phyloP scores from a whole-genome alignment of 2,888 invertebrate species.

The Parnassius apollo region DNA sequence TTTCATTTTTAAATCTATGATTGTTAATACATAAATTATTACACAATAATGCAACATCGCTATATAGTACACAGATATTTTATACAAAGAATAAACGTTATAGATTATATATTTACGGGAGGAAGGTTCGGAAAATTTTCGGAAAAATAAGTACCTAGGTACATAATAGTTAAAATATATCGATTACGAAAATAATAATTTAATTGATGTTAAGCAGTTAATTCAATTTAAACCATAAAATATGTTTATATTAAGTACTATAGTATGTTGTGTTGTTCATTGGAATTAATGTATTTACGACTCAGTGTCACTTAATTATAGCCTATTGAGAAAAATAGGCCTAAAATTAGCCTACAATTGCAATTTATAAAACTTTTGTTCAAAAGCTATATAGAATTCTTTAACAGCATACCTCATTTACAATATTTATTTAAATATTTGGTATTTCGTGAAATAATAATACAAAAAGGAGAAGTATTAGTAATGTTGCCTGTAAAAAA shows the following conservation, averaged over 20 bases:
- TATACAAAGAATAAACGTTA: constrained; percentile 13
- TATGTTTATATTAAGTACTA: background rate
- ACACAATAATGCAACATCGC: constrained; percentile 20
- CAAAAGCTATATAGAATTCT: too few species aligned
- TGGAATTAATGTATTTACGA: background rate
- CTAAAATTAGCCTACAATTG: too few species aligned
- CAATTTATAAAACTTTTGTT: too few species aligned
- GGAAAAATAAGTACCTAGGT: too few species aligned
- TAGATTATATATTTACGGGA: background rate
- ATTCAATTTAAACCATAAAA: too few species aligned
- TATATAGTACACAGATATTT: constrained; percentile 19
- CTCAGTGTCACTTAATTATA: background rate
- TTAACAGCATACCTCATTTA: too few species aligned
- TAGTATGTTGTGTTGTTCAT: background rate
- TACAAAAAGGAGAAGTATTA: background rate
- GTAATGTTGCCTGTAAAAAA: constrained; percentile 9
- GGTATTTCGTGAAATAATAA: constrained; percentile 2
- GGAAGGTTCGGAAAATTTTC: too few species aligned
- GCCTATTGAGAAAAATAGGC: too few species aligned
- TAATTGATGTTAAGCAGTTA: too few species aligned
- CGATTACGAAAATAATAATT: too few species aligned
- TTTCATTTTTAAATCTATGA: constrained; percentile 14
- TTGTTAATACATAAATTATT: constrained; percentile 16
- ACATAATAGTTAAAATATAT: too few species aligned
- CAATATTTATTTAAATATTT: too few species aligned